Base-by-base conservation (phyloP, 2,113 vertebrate genomes). In the Ceuthmochares aereus region DNA sequence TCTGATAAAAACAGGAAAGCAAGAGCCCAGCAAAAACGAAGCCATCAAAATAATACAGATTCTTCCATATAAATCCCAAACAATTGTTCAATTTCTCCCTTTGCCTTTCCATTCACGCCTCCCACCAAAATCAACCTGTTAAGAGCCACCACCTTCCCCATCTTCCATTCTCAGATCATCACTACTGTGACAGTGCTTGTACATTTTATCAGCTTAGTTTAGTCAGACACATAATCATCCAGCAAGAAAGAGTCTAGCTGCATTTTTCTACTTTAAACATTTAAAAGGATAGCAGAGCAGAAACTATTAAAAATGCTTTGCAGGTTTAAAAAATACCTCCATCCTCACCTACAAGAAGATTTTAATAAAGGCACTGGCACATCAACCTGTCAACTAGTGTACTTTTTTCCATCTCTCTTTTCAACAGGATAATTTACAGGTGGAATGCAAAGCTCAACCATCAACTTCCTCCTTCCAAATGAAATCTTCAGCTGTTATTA, bases 11-110 rank as follows among this genome's bases (percentile, higher is more conserved):
- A 40, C 0, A 1, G 29, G 13, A 58, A 63, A 69, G 37, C n/a
- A 36, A 63, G 14, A 12, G 14, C 12, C 29, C 42, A 78, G 47
- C 22, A 34, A 27, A 66, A 87, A 5, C 3, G 27, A 49, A 54
- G 6, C 2, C 27, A 52, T 9, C 3, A 37, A 19, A 63, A 23
- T 2, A 42, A n/a, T 0, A 18, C 5, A 26, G 14, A 73, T 56
- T 73, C 7, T 32, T 7, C 30, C 9, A 13, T 1, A 30, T 1
- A 42, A 55, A 73, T 26, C 7, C 13, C 49, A 43, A 26, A 22
- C 1, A 25, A 7, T 20, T 20, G 30, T 10, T 63, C 20, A 10
- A 58, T 69, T 63, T 37, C 22, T 60, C 36, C 10, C 27, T 30
- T 76, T 6, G 49, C 3, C 15, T 75, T 30, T 63, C 32, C 21